Evolutionary conservation across 2,797 vertebrate species (phyloP), one percentile per base, ranked within the genome.

Genomic region (Oryzias sinensis): DNA sequence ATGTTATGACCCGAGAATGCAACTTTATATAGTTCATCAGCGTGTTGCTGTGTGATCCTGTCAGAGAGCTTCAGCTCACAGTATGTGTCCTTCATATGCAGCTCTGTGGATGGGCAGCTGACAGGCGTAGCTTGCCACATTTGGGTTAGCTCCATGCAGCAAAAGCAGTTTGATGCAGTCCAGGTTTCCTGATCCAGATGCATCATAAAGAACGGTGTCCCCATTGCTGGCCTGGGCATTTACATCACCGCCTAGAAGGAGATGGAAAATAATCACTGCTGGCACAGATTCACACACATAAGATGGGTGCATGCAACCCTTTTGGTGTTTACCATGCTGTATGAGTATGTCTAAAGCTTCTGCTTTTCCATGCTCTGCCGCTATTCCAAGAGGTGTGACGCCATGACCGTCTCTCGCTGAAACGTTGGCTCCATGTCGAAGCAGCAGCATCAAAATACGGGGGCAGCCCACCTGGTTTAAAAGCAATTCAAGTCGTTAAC

Each of bases 21-120:
- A 15, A 15, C 24, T 22, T 52, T 14, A 53, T 68, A 18, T 27
- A 20, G 9, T 6, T n/a, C 15, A 2, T 27, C 2, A 25, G 6
- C 29, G 14, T 42, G 59, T 6, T 48, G 27, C 50, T 47, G 47
- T 43, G 54, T 43, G 2, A 42, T 16, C 48, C 11, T 16, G 17
- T 48, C 37, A n/a, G 41, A 50, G 15, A 18, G 40, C 29, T 18
- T 51, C 13, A 27, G 33, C 93, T 95, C 76, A 96, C 94, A 95
- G 82, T 56, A 92, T 94, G 86, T 96, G 93, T 8, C 94, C 93
- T 81, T 93, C 92, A 4, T 94, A 94, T 15, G 94, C 93, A 1
- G 93, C 93, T 67, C 91, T 85, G 82, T 95, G 94, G 82, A 96
- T 93, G 44, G 94, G 94, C 67, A 95, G 91, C 62, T 94, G 89